phyloP scores from a whole-genome alignment of 2,888 invertebrate species.

The Leucophenga maculata region DNA sequence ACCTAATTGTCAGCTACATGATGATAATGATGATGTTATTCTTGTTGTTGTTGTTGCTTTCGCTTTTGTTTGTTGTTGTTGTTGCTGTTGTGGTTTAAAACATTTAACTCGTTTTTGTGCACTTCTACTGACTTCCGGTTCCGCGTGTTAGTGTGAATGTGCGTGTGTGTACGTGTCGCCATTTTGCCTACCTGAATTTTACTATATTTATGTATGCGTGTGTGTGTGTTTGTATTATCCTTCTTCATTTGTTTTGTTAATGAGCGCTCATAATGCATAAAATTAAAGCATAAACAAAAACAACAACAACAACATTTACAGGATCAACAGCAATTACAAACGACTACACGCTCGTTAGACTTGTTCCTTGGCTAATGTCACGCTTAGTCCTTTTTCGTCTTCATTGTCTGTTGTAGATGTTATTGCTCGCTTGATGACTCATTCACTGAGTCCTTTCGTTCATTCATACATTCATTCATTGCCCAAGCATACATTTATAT shows the following conservation, averaged over 20 bases:
- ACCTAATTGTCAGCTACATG: conserved; percentile 34
- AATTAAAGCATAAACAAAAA: conserved; percentile 48
- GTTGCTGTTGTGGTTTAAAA: conserved; percentile 48
- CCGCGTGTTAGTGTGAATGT: not conserved
- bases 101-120: conserved; percentile 43
- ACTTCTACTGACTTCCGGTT: conserved; percentile 28
- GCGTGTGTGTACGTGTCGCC: conserved; percentile 31
- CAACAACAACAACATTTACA: conserved; percentile 43
- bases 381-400: not conserved
- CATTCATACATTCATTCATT: conserved; percentile 8
- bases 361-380: not conserved
- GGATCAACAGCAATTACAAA: conserved; percentile 30
- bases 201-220: conserved; percentile 35
- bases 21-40: conserved; percentile 27
- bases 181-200: conserved; percentile 45
- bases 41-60: conserved; percentile 28
- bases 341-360: conserved; percentile 14
- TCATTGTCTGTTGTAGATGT: not conserved
- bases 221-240: conserved; percentile 25
- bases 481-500: conserved; percentile 8
- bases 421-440: conserved; percentile 6
- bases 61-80: conserved; percentile 27
- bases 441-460: not conserved
- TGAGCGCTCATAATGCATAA: conserved; percentile 62
- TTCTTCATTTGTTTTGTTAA: conserved; percentile 64